Evolutionary conservation across 2,888 invertebrate species (phyloP).

Genomic region (Diarsia mendica): DNA sequence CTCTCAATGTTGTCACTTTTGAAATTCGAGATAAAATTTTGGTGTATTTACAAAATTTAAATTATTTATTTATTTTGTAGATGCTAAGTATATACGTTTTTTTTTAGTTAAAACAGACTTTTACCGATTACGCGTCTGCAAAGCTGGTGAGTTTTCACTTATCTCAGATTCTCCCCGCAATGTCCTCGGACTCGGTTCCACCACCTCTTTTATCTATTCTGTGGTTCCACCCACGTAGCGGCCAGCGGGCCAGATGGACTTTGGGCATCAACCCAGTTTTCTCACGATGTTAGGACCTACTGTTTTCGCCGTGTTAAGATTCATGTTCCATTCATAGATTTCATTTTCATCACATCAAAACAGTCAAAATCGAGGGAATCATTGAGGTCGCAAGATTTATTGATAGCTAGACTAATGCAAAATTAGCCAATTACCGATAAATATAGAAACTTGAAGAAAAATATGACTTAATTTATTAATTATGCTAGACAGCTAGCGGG

Average conservation of each 20-base stretch:
- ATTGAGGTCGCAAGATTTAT: no score
- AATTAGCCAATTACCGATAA: not conserved
- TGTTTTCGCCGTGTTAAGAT: not conserved
- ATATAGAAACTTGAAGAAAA: not conserved
- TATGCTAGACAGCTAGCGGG: no score
- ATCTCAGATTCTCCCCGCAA: not conserved
- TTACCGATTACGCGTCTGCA: not conserved
- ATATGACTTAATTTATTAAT: no score
- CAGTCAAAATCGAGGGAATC: not conserved
- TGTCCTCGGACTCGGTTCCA: no score
- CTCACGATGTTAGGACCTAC: not conserved
- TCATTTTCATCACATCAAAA: slow-evolving; percentile 2
- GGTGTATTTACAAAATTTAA: slow-evolving; percentile 37
- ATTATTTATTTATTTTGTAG: slow-evolving; percentile 2
- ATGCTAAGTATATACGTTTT: not conserved
- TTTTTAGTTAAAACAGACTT: not conserved
- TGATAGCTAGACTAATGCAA: no score
- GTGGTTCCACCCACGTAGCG: not conserved
- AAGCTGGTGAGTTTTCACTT: slow-evolving; percentile 15
- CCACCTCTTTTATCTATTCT: no score
- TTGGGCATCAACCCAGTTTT: not conserved
- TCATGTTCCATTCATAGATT: not conserved
- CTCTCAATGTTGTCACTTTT: slow-evolving; percentile 44
- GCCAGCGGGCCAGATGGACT: no score
- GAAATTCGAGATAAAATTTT: slow-evolving; percentile 33